Evolutionary conservation across 2,113 vertebrate species (phyloP), one percentile per base, ranked within the genome.

Genomic region (Eonycteris spelaea): DNA sequence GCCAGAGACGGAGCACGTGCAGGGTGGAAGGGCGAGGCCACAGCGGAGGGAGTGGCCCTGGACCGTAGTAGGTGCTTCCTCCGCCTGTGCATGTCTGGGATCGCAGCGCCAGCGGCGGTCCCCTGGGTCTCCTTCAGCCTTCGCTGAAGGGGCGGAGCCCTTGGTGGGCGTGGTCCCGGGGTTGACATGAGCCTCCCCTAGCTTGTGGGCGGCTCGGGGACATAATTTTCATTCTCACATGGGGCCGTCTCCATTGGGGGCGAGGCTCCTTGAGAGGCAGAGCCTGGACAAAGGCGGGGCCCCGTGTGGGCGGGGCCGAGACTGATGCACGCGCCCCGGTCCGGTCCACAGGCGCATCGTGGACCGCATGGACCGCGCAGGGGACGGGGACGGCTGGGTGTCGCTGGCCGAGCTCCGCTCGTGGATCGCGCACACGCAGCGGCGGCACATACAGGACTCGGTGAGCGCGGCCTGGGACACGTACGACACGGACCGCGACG

Each of bases 341-440:
- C 13, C 48, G 12, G 48, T 28, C 67, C 61, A 15, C 98, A 99
- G 99, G 92, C 99, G 99, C 97, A 99, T 99, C 1, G 99, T 99
- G 53, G 99, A 99, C 19, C 99, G 99, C 79, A 99, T 99, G n/a
- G 99, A 99, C 98, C 98, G 90, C 0, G 97, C 99, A 14, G 98
- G 99, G 30, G 97, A 99, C 90, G 98, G 99, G 40, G 99, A 99
- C 6, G 98, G 99, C 63, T 99, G 98, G 88, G 97, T 99, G 73
- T 99, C 97, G 71, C 98, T 99, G 3, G 45, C 95, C 0, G 99
- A 99, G 98, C 98, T 99, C 80, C 99, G 98, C 86, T 68, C 99
- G 19, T 99, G 99, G 99, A 99, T 99, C 97, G 99, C 99, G 59
- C 99, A 99, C 97, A 92, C 99, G 0, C 99, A 99, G 98, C 99